Evolutionary conservation across 2,113 vertebrate species (phyloP), one percentile per base, ranked within the genome.

Genomic region (Chaetodon auriga): DNA sequence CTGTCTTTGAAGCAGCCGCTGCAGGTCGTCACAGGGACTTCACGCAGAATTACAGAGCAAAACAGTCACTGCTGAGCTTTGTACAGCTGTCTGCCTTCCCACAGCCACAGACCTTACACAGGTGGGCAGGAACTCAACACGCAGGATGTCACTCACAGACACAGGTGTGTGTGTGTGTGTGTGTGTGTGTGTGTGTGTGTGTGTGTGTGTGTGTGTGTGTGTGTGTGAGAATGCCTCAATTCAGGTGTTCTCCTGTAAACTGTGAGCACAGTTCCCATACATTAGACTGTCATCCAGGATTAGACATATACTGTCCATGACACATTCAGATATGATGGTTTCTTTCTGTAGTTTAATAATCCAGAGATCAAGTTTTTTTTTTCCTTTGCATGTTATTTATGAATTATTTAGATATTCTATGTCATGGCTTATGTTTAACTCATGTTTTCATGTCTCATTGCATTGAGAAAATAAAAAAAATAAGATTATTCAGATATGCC

Each of bases 41-140:
- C 48, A 66, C 68, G 2, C 21, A 46, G 76, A 82, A 87, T 89
- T 89, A 90, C 81, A 92, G 75, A 81, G 79, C 80, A 64, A 53
- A 84, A 58, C 69, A 75, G 80, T 23, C 25, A 14, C 65, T 11
- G 77, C 64, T 36, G 68, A 69, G 82, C 87, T 89, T 83, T 91
- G 92, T 81, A 78, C 91, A 90, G 91, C 86, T 89, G 92, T 87
- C 82, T 65, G 81, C 68, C 63, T 87, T 92, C 86, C 83, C 87
- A 90, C 85, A 72, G 68, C 16, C 76, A 54, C 78, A 85, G 74
- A 77, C 86, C 80, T 78, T 51, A 81, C 82, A 78, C 84, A 90
- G 85, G 82, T 78, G 83, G 75, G 30, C 1, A 75, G 86, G 86
- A 90, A 90, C 89, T 77, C 82, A 85, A 43, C 80, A 86, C 80